phyloP scores from a whole-genome alignment of 2,797 vertebrate genomes.

The Acrocephalus scirpaceus region DNA sequence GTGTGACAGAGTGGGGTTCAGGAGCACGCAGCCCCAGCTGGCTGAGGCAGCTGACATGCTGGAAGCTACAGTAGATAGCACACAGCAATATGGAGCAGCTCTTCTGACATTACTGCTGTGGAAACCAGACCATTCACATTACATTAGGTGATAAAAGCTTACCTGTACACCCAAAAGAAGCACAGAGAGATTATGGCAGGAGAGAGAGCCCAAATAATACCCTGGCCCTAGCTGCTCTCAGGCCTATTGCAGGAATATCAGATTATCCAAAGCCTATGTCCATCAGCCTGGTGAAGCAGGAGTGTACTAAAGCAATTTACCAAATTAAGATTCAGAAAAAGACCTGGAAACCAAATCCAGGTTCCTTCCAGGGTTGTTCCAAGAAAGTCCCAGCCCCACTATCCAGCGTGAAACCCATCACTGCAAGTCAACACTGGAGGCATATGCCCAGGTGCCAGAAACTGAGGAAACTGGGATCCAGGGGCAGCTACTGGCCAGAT shows the following conservation, averaged over 20 bases:
- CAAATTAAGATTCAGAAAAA: neutral
- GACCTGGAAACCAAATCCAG: neutral
- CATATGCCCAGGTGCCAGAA: neutral
- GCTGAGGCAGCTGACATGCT: neutral
- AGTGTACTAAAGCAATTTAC: neutral
- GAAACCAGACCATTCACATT: neutral
- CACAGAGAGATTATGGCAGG: neutral
- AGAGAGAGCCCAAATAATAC: neutral
- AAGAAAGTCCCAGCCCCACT: neutral
- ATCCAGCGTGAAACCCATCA: neutral
- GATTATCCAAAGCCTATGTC: neutral
- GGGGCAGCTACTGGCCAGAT: neutral
- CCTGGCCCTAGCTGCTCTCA: neutral
- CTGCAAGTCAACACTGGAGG: fast-evolving
- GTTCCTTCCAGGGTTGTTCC: neutral
- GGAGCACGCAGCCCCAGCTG: fast-evolving
- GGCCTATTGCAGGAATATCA: neutral
- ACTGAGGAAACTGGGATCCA: neutral
- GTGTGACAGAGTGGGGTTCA: neutral
- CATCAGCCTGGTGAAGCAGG: neutral
- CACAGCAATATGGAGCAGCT: neutral
- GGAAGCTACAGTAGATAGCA: neutral
- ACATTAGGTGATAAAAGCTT: neutral
- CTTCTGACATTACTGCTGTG: neutral
- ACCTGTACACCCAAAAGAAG: neutral